Base-by-base conservation (phyloP, 2,888 invertebrate genomes). In the Protonemura montana region DNA sequence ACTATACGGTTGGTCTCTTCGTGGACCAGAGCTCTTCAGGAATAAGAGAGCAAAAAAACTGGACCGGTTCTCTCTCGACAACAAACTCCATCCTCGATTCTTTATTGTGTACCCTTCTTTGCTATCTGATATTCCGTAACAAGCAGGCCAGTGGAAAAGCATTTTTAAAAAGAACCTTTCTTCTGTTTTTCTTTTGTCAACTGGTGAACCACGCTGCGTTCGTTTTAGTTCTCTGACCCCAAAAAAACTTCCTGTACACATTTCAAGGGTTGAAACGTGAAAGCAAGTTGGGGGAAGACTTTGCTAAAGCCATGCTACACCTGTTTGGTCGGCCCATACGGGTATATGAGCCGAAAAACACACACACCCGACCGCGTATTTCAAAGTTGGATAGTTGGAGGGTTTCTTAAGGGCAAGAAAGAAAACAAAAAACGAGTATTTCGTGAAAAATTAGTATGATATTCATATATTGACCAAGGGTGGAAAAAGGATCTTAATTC, bases 201-300 rank as follows among this genome's bases (percentile, higher is more conserved):
- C 81, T 21, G 26, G 0, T n/a, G 5, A 21, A 59, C 21, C 59
- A 26, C 28, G 84, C 76, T 84, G 76, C 28, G 84, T 84, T 84
- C 84, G 76, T 84, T 76, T 84, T 84, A 84, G 84, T 84, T 59
- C 84, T 59, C 3, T 84, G 84, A 84, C 84, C 84, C 76, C 84
- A 76, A 42, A 83, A 78, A 78, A 78, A 78, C 42, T 35, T 59
- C 84, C 84, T 84, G 59, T 59, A 25, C 59, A 28, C 76, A 13
- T 84, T 28, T 28, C 76, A 76, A 84, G 84, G 84, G 84, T 84
- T 83, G 83, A 82, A 29, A 16, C 13, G 21, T 28, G 16, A 83
- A 59, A 59, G 59, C 59, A 59, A 59, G 41, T 41, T 16, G 84
- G 29, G 82, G 82, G 82, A 81, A 30, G 59, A 21, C 59, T 59